Conservation (phyloP, 2,797 vertebrate species). For the Loriculus beryllinus region DNA sequence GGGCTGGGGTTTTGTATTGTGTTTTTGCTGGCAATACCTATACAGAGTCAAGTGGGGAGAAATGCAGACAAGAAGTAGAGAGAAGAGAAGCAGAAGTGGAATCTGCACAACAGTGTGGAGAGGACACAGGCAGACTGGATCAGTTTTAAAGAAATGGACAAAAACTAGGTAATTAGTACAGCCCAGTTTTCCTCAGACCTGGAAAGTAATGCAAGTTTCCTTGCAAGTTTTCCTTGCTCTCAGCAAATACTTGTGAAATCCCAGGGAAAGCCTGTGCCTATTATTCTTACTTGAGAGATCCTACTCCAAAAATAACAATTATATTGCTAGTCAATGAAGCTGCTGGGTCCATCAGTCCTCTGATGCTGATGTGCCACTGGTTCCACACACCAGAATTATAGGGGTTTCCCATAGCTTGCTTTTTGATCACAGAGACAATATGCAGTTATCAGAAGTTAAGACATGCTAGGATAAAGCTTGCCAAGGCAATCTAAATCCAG, state of each 20-base stretch:
- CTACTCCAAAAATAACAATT: neutral
- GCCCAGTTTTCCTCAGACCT: neutral
- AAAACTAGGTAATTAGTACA: neutral
- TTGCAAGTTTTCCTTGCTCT: neutral
- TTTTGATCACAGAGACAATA: neutral
- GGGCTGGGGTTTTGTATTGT: neutral
- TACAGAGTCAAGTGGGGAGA: neutral
- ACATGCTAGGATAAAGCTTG: neutral
- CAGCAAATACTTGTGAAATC: neutral
- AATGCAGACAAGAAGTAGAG: neutral
- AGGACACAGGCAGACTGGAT: neutral
- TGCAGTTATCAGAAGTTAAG: neutral
- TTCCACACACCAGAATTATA: neutral
- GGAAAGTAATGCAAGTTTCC: neutral
- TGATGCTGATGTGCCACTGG: neutral
- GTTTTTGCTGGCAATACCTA: accelerated
- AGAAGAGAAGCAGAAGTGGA: neutral
- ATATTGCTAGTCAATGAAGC: neutral
- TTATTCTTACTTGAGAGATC: neutral
- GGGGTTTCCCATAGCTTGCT: accelerated
- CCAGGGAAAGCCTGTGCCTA: neutral
- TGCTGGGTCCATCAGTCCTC: neutral
- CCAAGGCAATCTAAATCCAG: neutral
- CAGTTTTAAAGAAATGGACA: neutral
- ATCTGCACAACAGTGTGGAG: neutral